Conservation (phyloP, 2,888 invertebrate genomes). For the Rapana venosa region DNA sequence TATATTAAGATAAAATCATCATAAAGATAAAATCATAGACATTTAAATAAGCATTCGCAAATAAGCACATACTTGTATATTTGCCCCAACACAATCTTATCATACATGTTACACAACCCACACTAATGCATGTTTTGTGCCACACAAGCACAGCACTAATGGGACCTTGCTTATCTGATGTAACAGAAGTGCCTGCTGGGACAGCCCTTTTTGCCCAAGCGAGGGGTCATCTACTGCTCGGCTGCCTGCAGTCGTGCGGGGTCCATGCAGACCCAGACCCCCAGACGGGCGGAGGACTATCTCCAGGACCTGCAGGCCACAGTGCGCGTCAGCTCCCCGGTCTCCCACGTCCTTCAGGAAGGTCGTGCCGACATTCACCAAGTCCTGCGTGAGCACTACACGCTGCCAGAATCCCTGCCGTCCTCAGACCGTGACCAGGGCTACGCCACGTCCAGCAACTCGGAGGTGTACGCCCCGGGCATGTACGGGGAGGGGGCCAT, state of each 20-base stretch:
- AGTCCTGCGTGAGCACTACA: conserved; percentile 70
- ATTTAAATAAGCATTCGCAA: no score
- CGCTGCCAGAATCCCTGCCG: conserved; percentile 67
- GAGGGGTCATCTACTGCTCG: conserved; percentile 96
- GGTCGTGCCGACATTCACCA: conserved; percentile 68
- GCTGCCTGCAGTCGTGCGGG: conserved; percentile 88
- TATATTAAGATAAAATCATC: no score
- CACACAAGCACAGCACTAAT: no score
- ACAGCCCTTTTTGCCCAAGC: conserved; percentile 92
- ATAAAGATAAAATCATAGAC: no score
- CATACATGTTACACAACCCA: no score
- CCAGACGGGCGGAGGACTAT: conserved; percentile 70
- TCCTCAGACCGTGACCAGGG: conserved; percentile 73
- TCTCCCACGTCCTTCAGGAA: conserved; percentile 71
- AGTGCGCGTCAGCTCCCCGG: conserved; percentile 68
- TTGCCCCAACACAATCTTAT: no score
- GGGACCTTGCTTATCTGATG: no score
- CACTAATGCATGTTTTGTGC: no score
- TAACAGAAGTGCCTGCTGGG: conserved; percentile 84
- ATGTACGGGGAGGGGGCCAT: conserved; percentile 58
- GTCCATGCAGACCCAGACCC: conserved; percentile 69
- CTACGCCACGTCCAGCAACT: conserved; percentile 73
- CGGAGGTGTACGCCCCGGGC: conserved; percentile 71
- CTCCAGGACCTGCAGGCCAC: conserved; percentile 67
- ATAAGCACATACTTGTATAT: no score